Conservation (phyloP, 2,797 vertebrate species). For the Cryptoprocta ferox region DNA sequence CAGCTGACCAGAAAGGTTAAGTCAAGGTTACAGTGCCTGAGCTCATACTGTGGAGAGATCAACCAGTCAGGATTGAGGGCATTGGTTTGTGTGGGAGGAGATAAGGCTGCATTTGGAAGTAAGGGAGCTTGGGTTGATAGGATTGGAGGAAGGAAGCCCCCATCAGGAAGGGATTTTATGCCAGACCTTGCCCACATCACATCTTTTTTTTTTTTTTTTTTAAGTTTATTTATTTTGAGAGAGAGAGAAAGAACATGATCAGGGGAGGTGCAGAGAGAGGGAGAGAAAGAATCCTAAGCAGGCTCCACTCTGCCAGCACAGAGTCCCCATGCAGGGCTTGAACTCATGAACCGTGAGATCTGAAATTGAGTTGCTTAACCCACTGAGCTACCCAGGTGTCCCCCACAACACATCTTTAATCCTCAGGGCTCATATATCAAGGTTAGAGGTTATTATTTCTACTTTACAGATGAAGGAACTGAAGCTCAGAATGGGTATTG, state of each 20-base stretch:
- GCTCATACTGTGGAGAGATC: not conserved
- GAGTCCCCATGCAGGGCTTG: too few relatives aligned
- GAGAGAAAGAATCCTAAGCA: too few relatives aligned
- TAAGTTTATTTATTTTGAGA: not conserved
- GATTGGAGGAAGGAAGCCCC: not conserved
- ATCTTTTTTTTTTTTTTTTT: not conserved
- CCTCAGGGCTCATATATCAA: too few relatives aligned
- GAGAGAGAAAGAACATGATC: too few relatives aligned
- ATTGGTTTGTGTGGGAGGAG: not conserved
- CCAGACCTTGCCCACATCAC: not conserved
- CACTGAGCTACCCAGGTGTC: too few relatives aligned
- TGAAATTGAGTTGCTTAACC: too few relatives aligned
- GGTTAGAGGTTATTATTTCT: too few relatives aligned
- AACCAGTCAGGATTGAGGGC: not conserved
- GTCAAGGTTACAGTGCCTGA: not conserved
- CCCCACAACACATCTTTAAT: too few relatives aligned
- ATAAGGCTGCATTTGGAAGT: not conserved
- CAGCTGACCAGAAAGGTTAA: slow-evolving; percentile 30
- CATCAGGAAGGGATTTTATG: not conserved
- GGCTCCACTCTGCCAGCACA: too few relatives aligned
- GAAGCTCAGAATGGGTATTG: not conserved
- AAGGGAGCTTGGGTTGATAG: not conserved
- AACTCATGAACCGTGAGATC: too few relatives aligned
- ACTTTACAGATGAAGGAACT: too few relatives aligned
- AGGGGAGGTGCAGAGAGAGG: too few relatives aligned